Percentiles rank a stretch among this genome's conserved stretches.
These are phyloP conservation scores for Cyphomyrmex costatus DNA, from an alignment of 1,140 invertebrate genomes.

Conservation along the genomic window DNA sequence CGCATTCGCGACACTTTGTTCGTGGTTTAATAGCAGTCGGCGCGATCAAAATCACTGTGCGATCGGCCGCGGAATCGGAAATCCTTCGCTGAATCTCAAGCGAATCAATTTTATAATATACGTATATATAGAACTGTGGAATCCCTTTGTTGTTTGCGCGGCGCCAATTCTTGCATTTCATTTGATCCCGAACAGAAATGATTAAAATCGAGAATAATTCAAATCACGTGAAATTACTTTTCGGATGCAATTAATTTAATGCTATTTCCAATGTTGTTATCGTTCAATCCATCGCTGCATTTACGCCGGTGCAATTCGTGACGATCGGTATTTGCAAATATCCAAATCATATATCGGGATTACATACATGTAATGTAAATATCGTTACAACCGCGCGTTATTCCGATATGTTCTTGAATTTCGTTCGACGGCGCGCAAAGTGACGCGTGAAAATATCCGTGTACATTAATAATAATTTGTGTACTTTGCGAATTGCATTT, in stretches of 20 bases:
- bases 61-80: slow-evolving; percentile 1
- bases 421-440: slow-evolving; percentile 54
- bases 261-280: slow-evolving; percentile 32
- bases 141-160: no score
- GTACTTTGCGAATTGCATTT: slow-evolving; percentile 65
- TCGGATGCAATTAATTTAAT: slow-evolving; percentile 17
- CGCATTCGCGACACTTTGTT: slow-evolving; percentile 57
- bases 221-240: slow-evolving; percentile 24
- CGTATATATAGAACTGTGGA: background rate
- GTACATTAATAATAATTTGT: slow-evolving; percentile 65
- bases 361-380: slow-evolving; percentile 45
- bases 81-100: background rate
- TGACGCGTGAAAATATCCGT: slow-evolving; percentile 64
- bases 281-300: slow-evolving; percentile 21
- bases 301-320: slow-evolving; percentile 13
- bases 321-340: slow-evolving; percentile 50
- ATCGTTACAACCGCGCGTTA: slow-evolving; percentile 54
- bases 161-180: background rate
- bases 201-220: background rate
- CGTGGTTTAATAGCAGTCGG: slow-evolving; percentile 36
- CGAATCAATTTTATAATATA: background rate
- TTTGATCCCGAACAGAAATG: background rate
- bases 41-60: slow-evolving; percentile 26
- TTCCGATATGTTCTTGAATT: slow-evolving; percentile 62
- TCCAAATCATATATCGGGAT: slow-evolving; percentile 46